Base-by-base conservation (phyloP, 2,797 vertebrate genomes). In the Tragopan temminckii region DNA sequence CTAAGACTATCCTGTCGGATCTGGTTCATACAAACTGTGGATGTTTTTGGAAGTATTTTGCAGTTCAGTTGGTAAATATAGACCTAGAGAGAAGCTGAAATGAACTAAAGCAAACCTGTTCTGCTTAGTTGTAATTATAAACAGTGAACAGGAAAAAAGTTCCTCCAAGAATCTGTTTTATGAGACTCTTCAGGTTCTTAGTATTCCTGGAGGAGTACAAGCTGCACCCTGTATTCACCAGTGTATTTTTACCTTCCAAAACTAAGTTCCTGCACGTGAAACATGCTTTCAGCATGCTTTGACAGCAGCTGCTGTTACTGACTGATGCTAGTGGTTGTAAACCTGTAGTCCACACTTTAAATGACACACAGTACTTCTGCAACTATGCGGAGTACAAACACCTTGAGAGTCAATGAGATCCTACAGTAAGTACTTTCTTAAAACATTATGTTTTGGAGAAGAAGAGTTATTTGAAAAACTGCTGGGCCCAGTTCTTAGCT, bases 61-160 rank as follows among this genome's bases (percentile, higher is more conserved):
- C 5, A 57, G 35, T 62, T 19, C 0, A 0, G 5, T 45, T 48
- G 9, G 45, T 15, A 80, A 21, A 7, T 50, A 2, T 36, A 33
- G 8, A 35, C 63, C 5, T 72, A n/a, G 19, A 62, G 19, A 71
- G 9, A 80, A 36, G 9, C 52, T 63, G 43, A 77, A 92, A 50
- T 64, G 35, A 82, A 57, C 21, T 18, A 69, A 45, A 72, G 25
- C 6, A 71, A 75, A 40, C 5, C 31, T 58, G 62, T 80, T 63
- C 21, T 40, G 13, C 15, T 63, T 67, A 75, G 45, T 61, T 85
- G 21, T 66, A 50, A 17, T 31, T 46, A 59, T 25, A 63, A 86
- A 52, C 24, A 46, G 25, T 25, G 36, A 63, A 11, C 18, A 75
- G 38, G 31, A 46, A 63, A 85, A 63, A 13, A 12, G 13, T n/a